Conservation (phyloP, 2,888 invertebrate species). For the Chymomyza procnemis region DNA sequence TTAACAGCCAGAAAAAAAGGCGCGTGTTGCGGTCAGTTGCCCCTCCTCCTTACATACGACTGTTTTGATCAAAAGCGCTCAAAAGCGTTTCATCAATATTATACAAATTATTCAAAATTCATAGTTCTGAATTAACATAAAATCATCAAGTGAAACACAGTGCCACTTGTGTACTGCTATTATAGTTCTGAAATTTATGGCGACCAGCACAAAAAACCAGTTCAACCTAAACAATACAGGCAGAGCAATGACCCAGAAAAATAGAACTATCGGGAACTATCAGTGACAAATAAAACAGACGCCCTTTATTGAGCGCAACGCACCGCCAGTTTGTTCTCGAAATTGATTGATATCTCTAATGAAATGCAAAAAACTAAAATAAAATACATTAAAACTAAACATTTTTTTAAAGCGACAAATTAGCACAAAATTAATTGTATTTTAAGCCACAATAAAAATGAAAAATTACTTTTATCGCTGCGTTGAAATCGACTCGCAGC, state of each 20-base stretch:
- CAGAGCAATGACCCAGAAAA: constrained; percentile 65
- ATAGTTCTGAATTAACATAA: background rate
- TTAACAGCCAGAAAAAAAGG: background rate
- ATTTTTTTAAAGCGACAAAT: constrained; percentile 43
- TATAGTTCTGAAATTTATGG: too few relatives aligned
- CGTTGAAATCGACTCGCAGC: constrained; percentile 32
- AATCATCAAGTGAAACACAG: background rate
- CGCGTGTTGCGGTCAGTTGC: background rate
- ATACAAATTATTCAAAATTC: background rate
- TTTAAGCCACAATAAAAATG: constrained; percentile 60
- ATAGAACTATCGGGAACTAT: constrained; percentile 22
- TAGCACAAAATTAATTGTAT: constrained; percentile 66
- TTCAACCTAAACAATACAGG: background rate
- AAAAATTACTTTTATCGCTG: constrained; percentile 55
- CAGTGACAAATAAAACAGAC: background rate
- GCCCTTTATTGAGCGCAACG: background rate
- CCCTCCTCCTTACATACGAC: background rate
- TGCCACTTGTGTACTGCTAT: background rate
- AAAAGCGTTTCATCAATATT: background rate
- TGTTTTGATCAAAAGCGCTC: background rate
- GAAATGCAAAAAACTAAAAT: constrained; percentile 11
- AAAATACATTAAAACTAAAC: constrained; percentile 2
- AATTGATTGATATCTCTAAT: background rate
- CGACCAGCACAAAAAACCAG: background rate
- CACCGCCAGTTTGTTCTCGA: background rate